Conservation (phyloP, 2,888 invertebrate species). For the Morinoia aosen region DNA sequence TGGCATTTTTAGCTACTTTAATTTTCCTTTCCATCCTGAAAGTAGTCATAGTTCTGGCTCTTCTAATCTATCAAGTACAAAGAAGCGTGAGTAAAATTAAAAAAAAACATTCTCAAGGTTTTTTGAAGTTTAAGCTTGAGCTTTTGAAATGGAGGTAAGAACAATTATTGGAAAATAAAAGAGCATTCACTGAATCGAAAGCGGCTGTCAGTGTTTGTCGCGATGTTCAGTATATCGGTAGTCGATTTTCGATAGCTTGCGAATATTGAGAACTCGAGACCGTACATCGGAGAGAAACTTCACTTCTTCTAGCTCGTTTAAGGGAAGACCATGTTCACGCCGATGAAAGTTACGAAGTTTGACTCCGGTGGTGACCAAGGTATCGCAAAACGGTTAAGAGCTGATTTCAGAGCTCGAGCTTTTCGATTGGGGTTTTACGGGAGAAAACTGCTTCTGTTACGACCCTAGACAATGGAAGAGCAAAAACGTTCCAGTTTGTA, state of each 20-base stretch:
- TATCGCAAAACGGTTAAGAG: constrained; percentile 39
- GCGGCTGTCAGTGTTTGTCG: constrained; percentile 42
- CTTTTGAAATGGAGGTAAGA: not conserved
- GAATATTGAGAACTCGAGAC: constrained; percentile 41
- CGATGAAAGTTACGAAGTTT: constrained; percentile 5
- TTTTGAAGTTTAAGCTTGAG: not conserved
- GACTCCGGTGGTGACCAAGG: constrained; percentile 25
- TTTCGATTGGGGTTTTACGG: not conserved
- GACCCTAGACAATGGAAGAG: not conserved
- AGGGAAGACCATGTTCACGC: constrained; percentile 12
- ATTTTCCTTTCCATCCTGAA: too few species aligned
- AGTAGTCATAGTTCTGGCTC: not conserved
- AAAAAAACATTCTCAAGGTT: too few species aligned
- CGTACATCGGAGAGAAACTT: constrained; percentile 14
- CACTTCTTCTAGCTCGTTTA: not conserved
- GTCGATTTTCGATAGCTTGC: constrained; percentile 44
- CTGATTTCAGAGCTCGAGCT: not conserved
- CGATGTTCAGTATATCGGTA: constrained; percentile 42
- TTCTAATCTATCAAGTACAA: not conserved
- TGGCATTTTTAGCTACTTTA: too few species aligned
- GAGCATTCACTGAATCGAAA: constrained; percentile 19
- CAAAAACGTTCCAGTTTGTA: not conserved
- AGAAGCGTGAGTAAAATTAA: not conserved
- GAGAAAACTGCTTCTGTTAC: not conserved
- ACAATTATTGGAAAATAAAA: constrained; percentile 2